A percentile compares a stretch with the other conserved stretches of the same genome.
Conservation (phyloP, 2,888 invertebrate genomes). For the Drosophila phalerata region DNA sequence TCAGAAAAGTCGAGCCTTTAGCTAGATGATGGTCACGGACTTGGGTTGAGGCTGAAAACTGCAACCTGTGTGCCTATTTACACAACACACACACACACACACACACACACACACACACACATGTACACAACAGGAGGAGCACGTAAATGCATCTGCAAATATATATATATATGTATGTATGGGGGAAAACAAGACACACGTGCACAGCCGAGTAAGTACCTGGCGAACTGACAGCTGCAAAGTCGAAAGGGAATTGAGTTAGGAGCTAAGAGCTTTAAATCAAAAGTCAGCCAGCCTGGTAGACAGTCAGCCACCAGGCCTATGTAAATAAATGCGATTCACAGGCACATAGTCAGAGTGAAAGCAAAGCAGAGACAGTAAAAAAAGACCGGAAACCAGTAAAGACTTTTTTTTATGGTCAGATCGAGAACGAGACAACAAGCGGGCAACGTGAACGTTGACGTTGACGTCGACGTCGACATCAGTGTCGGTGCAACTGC, state of each 20-base stretch:
- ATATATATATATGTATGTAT: slow-evolving; percentile 28
- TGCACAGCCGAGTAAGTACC: slow-evolving; percentile 45
- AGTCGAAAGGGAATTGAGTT: slow-evolving; percentile 72
- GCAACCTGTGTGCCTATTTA: slow-evolving; percentile 64
- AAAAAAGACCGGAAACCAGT: slow-evolving; percentile 41
- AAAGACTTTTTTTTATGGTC: slow-evolving; percentile 45
- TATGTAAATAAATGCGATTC: slow-evolving; percentile 78
- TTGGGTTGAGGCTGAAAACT: slow-evolving; percentile 18
- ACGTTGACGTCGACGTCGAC: slow-evolving; percentile 26
- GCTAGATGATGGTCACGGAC: slow-evolving; percentile 58
- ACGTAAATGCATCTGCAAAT: slow-evolving; percentile 72
- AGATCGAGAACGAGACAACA: slow-evolving; percentile 38
- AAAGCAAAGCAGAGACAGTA: slow-evolving; percentile 51
- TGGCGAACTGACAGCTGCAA: slow-evolving; percentile 62
- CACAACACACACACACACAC: slow-evolving; percentile 52
- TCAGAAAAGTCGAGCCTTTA: slow-evolving; percentile 41
- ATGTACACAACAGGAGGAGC: slow-evolving; percentile 33
- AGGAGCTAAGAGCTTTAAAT: slow-evolving; percentile 74
- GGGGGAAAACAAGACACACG: slow-evolving; percentile 19
- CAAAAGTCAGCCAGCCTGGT: slow-evolving; percentile 66
- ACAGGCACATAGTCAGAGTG: slow-evolving; percentile 59
- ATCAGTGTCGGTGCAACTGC: slow-evolving; percentile 43
- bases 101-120: too few relatives aligned
- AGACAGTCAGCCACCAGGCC: slow-evolving; percentile 49
- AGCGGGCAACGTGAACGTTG: slow-evolving; percentile 12